Conservation (phyloP, 2,797 vertebrate species). For the Lepidocolaptes lacrymiger region DNA sequence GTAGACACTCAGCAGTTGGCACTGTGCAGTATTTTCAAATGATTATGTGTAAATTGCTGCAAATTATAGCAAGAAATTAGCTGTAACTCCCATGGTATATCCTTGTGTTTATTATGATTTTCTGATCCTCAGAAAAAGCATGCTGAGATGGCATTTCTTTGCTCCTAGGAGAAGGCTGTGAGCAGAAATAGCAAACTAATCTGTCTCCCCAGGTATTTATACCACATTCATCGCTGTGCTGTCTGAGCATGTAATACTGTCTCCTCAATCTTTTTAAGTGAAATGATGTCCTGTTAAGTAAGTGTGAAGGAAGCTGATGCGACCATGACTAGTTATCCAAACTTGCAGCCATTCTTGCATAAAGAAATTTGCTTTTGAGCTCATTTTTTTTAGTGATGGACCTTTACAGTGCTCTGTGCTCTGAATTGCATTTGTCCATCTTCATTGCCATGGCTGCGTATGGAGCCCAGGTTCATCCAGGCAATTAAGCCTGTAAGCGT, state of each 20-base stretch:
- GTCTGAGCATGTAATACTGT: constrained; percentile 20
- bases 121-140: constrained; percentile 35
- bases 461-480: background rate
- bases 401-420: background rate
- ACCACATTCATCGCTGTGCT: background rate
- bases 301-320: constrained; percentile 29
- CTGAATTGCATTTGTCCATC: background rate
- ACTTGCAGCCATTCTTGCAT: background rate
- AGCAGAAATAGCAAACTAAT: constrained; percentile 58
- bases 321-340: background rate
- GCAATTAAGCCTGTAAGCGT: background rate
- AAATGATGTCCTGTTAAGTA: background rate
- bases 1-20: background rate
- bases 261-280: constrained; percentile 19
- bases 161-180: constrained; percentile 38
- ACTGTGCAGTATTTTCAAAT: constrained; percentile 40
- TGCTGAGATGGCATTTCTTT: constrained; percentile 51
- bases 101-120: constrained; percentile 39
- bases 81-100: constrained; percentile 37
- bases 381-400: background rate
- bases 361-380: constrained; percentile 1
- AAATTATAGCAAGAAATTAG: constrained; percentile 59
- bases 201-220: constrained; percentile 60
- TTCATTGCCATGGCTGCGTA: background rate
- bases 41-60: constrained; percentile 56